phyloP scores from a whole-genome alignment of 2,113 vertebrate species.

The Pyxicephalus adspersus region DNA sequence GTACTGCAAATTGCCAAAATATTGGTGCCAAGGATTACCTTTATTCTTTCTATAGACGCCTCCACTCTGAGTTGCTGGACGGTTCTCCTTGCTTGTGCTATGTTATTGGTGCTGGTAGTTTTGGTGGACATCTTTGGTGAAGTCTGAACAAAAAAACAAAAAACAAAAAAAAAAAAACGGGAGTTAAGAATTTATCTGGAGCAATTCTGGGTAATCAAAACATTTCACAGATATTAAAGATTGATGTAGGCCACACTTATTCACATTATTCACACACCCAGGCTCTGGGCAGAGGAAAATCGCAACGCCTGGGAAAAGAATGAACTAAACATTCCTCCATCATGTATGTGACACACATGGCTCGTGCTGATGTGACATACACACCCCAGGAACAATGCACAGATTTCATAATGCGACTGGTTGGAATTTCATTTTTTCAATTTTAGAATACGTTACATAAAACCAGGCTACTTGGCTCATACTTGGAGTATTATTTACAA shows the following conservation, averaged over 20 bases:
- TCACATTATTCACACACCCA: neutral
- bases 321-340: neutral
- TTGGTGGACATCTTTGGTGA: constrained; percentile 82
- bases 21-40: constrained; percentile 69
- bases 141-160: constrained; percentile 43
- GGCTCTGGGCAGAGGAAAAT: neutral
- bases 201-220: neutral
- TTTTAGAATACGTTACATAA: too few relatives aligned
- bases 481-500: too few relatives aligned
- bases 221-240: constrained; percentile 3
- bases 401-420: too few relatives aligned
- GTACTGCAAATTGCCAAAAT: neutral
- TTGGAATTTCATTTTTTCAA: too few relatives aligned
- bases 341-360: neutral
- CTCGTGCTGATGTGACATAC: too few relatives aligned
- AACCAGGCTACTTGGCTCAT: too few relatives aligned
- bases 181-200: neutral
- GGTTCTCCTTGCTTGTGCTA: constrained; percentile 81
- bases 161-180: constrained; percentile 47
- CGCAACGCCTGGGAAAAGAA: neutral
- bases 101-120: constrained; percentile 81
- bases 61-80: constrained; percentile 88
- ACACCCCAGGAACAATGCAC: too few relatives aligned
- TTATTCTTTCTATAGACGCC: constrained; percentile 89
- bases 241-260: neutral